These are phyloP conservation scores for Pollimyrus isidori DNA, from an alignment of 2,113 vertebrate species.

Conservation along the genomic window DNA sequence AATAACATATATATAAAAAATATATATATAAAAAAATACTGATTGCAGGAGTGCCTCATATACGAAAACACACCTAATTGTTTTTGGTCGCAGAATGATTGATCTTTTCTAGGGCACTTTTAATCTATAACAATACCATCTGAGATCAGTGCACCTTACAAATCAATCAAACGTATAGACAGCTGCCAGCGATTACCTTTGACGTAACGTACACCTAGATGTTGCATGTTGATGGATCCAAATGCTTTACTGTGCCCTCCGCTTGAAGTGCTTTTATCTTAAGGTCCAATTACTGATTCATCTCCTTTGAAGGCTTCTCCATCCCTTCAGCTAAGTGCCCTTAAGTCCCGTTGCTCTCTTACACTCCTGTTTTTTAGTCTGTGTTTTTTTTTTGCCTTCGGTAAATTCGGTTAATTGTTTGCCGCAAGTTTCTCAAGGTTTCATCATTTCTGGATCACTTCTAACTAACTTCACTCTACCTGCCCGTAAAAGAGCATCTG, in stretches of 20 bases:
- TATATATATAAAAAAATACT: not conserved
- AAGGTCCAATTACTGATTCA: not conserved
- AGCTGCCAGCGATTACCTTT: not conserved
- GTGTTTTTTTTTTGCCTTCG: not conserved
- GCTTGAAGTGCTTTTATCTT: not conserved
- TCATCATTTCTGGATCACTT: not conserved
- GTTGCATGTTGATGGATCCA: not conserved
- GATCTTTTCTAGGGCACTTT: not conserved
- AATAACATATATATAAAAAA: no score
- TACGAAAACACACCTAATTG: not conserved
- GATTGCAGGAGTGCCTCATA: not conserved
- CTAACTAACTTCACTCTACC: not conserved
- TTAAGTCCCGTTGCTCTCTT: not conserved
- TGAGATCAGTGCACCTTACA: not conserved
- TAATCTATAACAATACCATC: not conserved
- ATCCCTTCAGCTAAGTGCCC: not conserved
- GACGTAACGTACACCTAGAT: not conserved
- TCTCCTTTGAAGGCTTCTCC: not conserved
- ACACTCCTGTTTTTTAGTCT: not conserved
- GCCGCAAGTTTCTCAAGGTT: conserved; percentile 2
- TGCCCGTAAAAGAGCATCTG: no score
- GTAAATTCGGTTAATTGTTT: not conserved
- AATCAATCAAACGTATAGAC: not conserved
- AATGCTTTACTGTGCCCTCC: not conserved
- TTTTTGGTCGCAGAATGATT: not conserved